Evolutionary conservation across 2,113 vertebrate species (phyloP).

Genomic region (Channa maculata): DNA sequence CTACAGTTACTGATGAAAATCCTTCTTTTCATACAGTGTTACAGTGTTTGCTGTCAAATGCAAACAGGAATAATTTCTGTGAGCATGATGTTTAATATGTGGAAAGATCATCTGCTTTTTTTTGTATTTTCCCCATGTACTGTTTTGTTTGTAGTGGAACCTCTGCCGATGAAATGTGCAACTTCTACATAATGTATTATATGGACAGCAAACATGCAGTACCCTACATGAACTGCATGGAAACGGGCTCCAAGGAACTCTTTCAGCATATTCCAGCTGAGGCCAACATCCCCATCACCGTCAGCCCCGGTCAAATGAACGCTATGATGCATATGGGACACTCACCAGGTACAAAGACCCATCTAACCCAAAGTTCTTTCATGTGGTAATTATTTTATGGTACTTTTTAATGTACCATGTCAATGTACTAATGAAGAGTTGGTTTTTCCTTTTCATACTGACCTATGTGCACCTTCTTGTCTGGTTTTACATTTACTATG

Average conservation of each 20-base stretch:
- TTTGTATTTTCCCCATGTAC: not conserved
- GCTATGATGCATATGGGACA: slow-evolving; percentile 83
- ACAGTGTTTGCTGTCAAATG: too few species aligned
- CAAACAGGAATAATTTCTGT: too few species aligned
- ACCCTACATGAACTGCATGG: slow-evolving; percentile 93
- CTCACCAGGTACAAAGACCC: slow-evolving; percentile 83
- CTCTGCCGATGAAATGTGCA: slow-evolving; percentile 97
- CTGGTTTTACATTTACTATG: not conserved
- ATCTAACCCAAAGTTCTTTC: not conserved
- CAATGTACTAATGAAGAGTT: too few species aligned
- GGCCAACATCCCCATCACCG: slow-evolving; percentile 88
- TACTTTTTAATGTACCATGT: too few species aligned
- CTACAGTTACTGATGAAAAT: too few species aligned
- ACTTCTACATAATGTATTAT: slow-evolving; percentile 99
- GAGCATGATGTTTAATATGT: too few species aligned
- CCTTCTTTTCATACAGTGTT: too few species aligned
- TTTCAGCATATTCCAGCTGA: slow-evolving; percentile 91
- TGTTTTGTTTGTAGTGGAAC: slow-evolving; percentile 85
- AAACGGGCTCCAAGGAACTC: slow-evolving; percentile 84
- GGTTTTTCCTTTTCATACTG: too few species aligned
- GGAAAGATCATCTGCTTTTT: not conserved
- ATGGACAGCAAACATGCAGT: slow-evolving; percentile 92
- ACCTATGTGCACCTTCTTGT: too few species aligned
- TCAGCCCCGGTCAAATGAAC: slow-evolving; percentile 85
- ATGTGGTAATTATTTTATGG: not conserved